Percentiles rank a stretch among this genome's conserved stretches.
These are phyloP conservation scores for Hepsetus odoe DNA, from an alignment of 2,113 vertebrate genomes.

Conservation along the genomic window DNA sequence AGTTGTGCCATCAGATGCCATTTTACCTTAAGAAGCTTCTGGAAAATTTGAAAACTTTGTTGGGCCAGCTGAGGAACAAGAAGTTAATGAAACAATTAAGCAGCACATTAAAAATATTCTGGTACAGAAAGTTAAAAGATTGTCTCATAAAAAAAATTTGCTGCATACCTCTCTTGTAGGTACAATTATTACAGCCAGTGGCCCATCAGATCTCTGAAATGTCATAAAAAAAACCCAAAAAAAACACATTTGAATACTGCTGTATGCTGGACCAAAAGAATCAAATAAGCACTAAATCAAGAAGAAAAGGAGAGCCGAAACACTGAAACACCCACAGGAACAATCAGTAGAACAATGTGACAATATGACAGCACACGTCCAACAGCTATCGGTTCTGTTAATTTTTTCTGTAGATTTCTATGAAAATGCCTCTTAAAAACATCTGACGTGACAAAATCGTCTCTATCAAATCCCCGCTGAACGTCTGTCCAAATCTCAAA, in stretches of 20 bases:
- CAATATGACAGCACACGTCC: not conserved
- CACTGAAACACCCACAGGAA: not conserved
- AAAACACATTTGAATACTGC: not conserved
- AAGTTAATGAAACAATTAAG: not conserved
- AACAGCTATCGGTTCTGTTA: not conserved
- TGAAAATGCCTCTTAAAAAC: not conserved
- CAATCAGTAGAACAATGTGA: not conserved
- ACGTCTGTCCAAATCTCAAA: not conserved
- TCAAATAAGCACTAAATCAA: not conserved
- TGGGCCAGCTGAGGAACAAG: conserved; percentile 80
- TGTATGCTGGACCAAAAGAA: not conserved
- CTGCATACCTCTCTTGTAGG: conserved; percentile 91
- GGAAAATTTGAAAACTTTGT: conserved; percentile 89
- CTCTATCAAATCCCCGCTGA: not conserved
- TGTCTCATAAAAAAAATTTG: not conserved
- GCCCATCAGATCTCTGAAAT: conserved; percentile 84
- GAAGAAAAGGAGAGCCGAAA: not conserved
- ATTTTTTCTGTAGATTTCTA: not conserved
- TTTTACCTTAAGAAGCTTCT: conserved; percentile 89
- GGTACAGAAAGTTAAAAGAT: not conserved
- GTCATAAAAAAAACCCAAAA: not conserved
- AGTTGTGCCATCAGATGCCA: not conserved
- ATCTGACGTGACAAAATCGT: not conserved
- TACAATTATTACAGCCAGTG: conserved; percentile 88
- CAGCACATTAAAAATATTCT: not conserved